Base-by-base conservation (phyloP, 2,797 vertebrate genomes). In the Eutrigla gurnardus region DNA sequence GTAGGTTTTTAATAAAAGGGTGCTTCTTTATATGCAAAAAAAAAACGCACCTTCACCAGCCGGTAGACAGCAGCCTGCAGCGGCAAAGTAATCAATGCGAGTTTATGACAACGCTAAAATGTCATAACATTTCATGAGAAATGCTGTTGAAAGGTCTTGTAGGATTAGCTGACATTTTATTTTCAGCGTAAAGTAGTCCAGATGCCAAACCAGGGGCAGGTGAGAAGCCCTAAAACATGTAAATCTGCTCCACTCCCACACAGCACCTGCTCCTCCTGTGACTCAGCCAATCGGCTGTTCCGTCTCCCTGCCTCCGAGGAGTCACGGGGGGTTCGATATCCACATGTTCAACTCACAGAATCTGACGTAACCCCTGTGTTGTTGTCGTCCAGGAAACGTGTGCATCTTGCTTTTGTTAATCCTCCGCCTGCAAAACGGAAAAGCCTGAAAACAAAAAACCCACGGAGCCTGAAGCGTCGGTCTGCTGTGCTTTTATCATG, bases 211-310 rank as follows among this genome's bases (percentile, higher is more conserved):
- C 75, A 73, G 66, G 68, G 74, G 64, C 25, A 76, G 77, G 70
- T 81, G 69, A 84, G 78, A 79, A 11, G 50, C 46, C 57, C 54
- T 50, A 32, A 69, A 77, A 77, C 74, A 70, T 83, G 78, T 64
- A 73, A 83, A 84, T 82, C 65, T 83, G 82, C 70, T 80, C 60
- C 8, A 64, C 80, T 65, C 78, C 78, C 69, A 80, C 85, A 62
- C 66, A 33, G 68, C 85, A 86, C 77, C 83, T 87, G 83, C 8
- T 83, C 53, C 13, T 9, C 45, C 52, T 65, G 73, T 79, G 76
- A 82, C 78, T 79, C 83, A 80, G 81, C 75, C 82, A 59, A 73
- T 74, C 73, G 64, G 75, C 71, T 45, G 15, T 57, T 68, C 69
- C 73, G 78, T 65, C 69, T 13, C 65, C 57, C 64, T 5, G 13